These are phyloP conservation scores for Aphis gossypii DNA, from an alignment of 1,140 invertebrate species.

Conservation along the genomic window DNA sequence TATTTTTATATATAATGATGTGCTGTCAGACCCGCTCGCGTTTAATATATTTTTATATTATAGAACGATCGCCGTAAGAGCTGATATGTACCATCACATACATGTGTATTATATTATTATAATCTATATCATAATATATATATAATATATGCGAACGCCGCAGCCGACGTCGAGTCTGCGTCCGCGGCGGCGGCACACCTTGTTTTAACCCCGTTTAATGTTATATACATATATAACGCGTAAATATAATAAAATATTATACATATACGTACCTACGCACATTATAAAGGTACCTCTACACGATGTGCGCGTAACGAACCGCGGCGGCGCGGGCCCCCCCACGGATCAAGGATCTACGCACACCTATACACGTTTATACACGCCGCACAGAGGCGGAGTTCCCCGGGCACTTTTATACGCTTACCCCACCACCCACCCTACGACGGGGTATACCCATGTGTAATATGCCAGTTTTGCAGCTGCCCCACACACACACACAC, in stretches of 20 bases:
- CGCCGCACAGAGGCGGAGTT: neutral
- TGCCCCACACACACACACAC: neutral
- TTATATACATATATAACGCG: neutral
- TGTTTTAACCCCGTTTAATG: neutral
- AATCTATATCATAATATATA: too few relatives aligned
- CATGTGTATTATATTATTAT: too few relatives aligned
- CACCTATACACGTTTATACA: neutral
- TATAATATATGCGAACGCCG: neutral
- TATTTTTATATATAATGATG: too few relatives aligned
- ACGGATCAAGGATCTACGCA: neutral
- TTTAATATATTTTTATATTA: too few relatives aligned
- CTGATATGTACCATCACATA: too few relatives aligned
- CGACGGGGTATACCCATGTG: neutral
- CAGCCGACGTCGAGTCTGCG: neutral
- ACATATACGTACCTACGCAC: too few relatives aligned
- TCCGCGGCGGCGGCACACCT: too few relatives aligned
- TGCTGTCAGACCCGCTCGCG: too few relatives aligned
- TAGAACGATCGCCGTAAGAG: too few relatives aligned
- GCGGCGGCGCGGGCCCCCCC: conserved; percentile 27
- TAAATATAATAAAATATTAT: too few relatives aligned
- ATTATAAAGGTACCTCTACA: too few relatives aligned
- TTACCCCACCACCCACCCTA: neutral
- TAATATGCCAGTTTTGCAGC: conserved; percentile 36
- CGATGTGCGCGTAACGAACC: neutral
- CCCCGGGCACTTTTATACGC: neutral